Conservation (phyloP, 2,888 invertebrate species). For the Polylopha cassiicola region DNA sequence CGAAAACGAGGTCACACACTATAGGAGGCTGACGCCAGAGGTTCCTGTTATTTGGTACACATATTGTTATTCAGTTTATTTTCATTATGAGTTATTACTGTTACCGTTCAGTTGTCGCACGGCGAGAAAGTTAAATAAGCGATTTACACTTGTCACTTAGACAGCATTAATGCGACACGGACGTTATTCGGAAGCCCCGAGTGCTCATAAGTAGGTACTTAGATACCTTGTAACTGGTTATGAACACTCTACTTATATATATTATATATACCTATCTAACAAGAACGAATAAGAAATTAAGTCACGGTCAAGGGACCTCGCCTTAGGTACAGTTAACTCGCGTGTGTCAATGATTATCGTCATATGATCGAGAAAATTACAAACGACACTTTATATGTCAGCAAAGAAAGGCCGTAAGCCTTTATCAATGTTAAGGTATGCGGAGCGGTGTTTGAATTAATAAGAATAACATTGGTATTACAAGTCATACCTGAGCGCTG, state of each 20-base stretch:
- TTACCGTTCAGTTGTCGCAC: constrained; percentile 46
- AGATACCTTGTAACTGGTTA: constrained; percentile 6
- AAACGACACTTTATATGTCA: too few species aligned
- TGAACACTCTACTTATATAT: too few species aligned
- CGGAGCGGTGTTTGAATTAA: too few species aligned
- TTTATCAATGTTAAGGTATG: too few species aligned
- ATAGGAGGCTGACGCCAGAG: constrained; percentile 6
- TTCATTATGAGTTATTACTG: constrained; percentile 44
- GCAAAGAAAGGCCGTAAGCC: too few species aligned
- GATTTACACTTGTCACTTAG: constrained; percentile 27
- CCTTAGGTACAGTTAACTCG: neutral
- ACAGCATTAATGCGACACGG: too few species aligned
- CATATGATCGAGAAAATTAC: constrained; percentile 3
- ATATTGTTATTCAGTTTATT: constrained; percentile 33
- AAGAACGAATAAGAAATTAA: constrained; percentile 1
- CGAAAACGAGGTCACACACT: constrained; percentile 15
- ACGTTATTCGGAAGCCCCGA: too few species aligned
- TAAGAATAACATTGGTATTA: too few species aligned
- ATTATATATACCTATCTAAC: too few species aligned
- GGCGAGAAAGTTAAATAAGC: constrained; percentile 44
- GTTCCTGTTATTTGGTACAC: constrained; percentile 13
- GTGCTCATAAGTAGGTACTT: constrained; percentile 1
- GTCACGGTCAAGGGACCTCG: constrained; percentile 6
- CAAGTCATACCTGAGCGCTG: too few species aligned
- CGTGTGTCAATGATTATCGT: constrained; percentile 12